A percentile compares a stretch with the other conserved stretches of the same genome.
Conservation (phyloP, 2,888 invertebrate species). For the Muscina levida region DNA sequence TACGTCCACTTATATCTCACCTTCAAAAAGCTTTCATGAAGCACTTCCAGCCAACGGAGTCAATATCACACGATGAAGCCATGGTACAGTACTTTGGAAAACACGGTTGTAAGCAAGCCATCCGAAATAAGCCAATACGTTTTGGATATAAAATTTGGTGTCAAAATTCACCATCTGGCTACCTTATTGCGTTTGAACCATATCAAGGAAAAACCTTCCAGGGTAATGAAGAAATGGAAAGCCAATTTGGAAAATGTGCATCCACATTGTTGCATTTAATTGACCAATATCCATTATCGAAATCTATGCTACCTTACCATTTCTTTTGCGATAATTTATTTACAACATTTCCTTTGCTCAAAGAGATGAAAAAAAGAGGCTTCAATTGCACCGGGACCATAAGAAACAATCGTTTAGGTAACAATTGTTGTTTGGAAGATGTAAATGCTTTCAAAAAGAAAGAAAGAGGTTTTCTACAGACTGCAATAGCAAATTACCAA, state of each 20-base stretch:
- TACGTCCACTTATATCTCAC: too few species aligned
- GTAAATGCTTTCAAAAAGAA: constrained; percentile 3
- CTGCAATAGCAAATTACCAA: constrained; percentile 7
- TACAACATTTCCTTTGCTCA: too few species aligned
- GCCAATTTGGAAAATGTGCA: constrained; percentile 51
- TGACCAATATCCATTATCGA: constrained; percentile 5
- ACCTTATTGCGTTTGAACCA: too few species aligned
- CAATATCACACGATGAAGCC: too few species aligned
- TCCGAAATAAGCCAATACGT: constrained; percentile 42
- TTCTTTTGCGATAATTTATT: too few species aligned
- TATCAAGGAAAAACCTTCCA: constrained; percentile 46
- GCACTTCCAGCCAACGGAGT: too few species aligned
- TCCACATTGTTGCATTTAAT: constrained; percentile 24
- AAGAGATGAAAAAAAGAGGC: constrained; percentile 13
- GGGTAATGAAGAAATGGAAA: constrained; percentile 33
- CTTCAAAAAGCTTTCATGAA: too few species aligned
- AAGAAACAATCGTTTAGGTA: constrained; percentile 19
- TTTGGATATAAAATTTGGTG: constrained; percentile 58
- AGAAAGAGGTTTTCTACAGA: constrained; percentile 16
- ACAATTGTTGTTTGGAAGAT: constrained; percentile 19
- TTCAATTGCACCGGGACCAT: neutral
- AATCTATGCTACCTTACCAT: too few species aligned
- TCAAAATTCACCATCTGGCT: too few species aligned
- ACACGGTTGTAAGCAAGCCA: constrained; percentile 45
- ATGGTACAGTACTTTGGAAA: too few species aligned